Base-by-base conservation (phyloP, 2,113 vertebrate species). In the Callospermophilus lateralis region DNA sequence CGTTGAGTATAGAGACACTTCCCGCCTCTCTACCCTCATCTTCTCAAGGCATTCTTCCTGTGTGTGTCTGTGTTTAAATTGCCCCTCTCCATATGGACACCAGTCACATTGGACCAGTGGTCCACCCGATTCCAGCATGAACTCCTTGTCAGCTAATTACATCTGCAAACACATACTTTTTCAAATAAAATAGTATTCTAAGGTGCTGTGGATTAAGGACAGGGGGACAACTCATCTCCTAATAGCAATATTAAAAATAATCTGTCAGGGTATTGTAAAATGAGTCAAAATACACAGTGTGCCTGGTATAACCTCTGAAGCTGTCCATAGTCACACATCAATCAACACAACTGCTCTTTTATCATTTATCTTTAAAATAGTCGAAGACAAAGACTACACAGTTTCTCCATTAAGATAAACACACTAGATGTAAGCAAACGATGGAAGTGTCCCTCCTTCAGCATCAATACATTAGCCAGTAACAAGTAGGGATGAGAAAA, bases 41-140 rank as follows among this genome's bases (percentile, higher is more conserved):
- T 39, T 51, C 32, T 45, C 12, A 2, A 39, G 37, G 0, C 15
- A 1, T 30, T 53, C 8, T 79, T 3, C 6, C 24, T 51, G 3
- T 77, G 72, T 55, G 72, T 55, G 4, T 45, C 65, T 53, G 4
- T 32, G 16, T 39, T 20, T 8, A 13, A n/a, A 26, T 70, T 24
- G 6, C 34, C 12, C 4, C 4, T 45, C 45, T 76, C 42, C 20
- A 1, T 34, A 42, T 81, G 17, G 24, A 58, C 1, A 81, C 1
- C 8, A 13, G 5, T n/a, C n/a, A 42, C 22, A 22, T 19, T 58
- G 32, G 70, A 39, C 61, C 34, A 85, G 20, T 28, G 6, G 4
- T 1, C 1, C 24, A 67, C 0, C 4, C 4, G 13, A 24, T 24
- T 74, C 48, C n/a, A 42, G 1, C 13, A 58, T 45, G 30, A 70